Evolutionary conservation across 2,888 invertebrate genomes (phyloP), one percentile per base, ranked within the genome.

Genomic region (Drosophila atroscutellata): DNA sequence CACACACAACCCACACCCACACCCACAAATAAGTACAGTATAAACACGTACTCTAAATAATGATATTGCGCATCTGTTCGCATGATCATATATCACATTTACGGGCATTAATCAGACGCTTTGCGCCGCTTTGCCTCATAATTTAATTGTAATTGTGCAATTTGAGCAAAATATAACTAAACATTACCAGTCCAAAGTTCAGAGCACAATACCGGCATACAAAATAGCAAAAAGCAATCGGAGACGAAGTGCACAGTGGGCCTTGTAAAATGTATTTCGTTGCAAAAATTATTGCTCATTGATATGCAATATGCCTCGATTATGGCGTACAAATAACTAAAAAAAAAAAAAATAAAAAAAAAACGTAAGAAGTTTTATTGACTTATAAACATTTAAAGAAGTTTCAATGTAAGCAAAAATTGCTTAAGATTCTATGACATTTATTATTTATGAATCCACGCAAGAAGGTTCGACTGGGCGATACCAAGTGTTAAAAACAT

Each of bases 121-220:
- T 72, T 75, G 73, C 58, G 72, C 34, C 83, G 68, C 72, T 80
- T 72, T 74, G 73, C 56, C 79, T 72, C 75, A 80, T 80, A 77
- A 76, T 79, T 85, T 70, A 73, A 78, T 83, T 83, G 76, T 78
- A 85, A 88, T 85, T 84, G 82, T 86, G 80, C 79, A 81, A 84
- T 84, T 81, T 81, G 63, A 74, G 74, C 55, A 55, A 67, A 72
- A 77, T 75, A 73, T 72, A 75, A 69, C 69, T 39, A 58, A 78
- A 62, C 62, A 78, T 69, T 64, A 73, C 30, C 74, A 64, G 77
- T 77, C 75, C 77, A 77, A 77, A 75, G 75, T 77, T 67, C 80
- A 62, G 37, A 50, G 54, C 72, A 61, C 60, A 45, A 54, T 52
- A 57, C 55, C 79, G 75, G 66, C 77, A 63, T 70, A 60, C 62